Conservation (phyloP, 1,140 invertebrate genomes). For the Oncopodura yosiiana region DNA sequence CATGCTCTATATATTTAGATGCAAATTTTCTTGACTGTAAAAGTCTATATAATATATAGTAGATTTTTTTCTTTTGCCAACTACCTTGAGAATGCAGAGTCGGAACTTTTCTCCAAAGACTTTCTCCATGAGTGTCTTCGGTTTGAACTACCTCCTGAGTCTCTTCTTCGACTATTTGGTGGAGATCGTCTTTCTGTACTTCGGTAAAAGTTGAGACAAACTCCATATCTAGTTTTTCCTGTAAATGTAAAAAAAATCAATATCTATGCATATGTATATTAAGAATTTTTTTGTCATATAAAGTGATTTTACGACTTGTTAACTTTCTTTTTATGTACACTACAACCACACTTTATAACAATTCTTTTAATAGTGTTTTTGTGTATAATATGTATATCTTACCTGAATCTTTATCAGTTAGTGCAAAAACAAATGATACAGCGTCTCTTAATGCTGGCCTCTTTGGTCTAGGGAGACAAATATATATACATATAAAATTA, state of each 20-base stretch:
- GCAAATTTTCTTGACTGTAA: no score
- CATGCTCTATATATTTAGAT: no score
- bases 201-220: conserved; percentile 97
- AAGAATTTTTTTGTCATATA: no score
- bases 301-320: no score
- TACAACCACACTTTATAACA: no score
- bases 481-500: conserved; percentile 53
- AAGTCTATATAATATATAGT: no score
- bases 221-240: conserved; percentile 81
- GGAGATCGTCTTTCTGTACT: conserved; percentile 66
- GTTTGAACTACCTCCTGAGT: conserved; percentile 42
- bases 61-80: no score
- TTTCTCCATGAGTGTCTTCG: conserved; percentile 77
- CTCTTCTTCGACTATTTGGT: conserved; percentile 37
- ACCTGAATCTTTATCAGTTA: conserved; percentile 98
- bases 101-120: conserved; percentile 78
- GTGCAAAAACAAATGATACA: conserved; percentile 93
- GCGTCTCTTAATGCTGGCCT: conserved; percentile 74
- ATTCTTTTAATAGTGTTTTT: no score
- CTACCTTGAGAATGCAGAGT: conserved; percentile 86
- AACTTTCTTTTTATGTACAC: no score
- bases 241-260: no score
- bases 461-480: conserved; percentile 73
- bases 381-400: conserved; percentile 24
- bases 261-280: no score